Evolutionary conservation across 2,113 vertebrate genomes (phyloP).

Genomic region (Heliornis fulica): DNA sequence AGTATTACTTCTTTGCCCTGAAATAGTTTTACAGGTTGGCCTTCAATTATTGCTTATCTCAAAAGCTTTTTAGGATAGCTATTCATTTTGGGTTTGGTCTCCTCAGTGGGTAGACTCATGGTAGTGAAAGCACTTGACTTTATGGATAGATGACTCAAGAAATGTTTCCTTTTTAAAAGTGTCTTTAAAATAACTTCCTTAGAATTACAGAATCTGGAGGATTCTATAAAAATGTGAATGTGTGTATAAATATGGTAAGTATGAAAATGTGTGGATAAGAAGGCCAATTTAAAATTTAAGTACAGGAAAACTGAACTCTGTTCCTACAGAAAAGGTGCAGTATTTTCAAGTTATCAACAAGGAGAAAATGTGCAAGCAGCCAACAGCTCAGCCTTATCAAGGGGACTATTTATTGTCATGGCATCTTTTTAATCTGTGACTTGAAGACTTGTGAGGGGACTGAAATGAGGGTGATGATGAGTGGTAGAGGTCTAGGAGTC

Average conservation of each 20-base stretch:
- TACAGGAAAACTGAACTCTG: background rate
- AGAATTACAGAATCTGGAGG: background rate
- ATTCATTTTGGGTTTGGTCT: background rate
- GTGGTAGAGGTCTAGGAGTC: background rate
- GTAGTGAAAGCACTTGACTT: background rate
- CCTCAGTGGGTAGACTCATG: background rate
- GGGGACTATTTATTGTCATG: background rate
- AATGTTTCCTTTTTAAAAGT: background rate
- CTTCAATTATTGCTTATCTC: background rate
- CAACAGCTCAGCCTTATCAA: background rate
- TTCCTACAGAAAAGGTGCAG: background rate
- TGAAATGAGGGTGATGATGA: background rate
- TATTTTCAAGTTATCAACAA: background rate
- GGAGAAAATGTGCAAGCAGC: background rate
- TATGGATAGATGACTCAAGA: constrained; percentile 1
- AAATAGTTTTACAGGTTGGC: background rate
- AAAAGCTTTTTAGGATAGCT: background rate
- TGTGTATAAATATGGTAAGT: background rate
- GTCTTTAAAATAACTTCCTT: constrained; percentile 25
- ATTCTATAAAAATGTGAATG: background rate
- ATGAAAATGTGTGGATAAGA: background rate
- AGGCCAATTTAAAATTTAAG: background rate
- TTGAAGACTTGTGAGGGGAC: background rate
- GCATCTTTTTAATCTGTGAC: background rate
- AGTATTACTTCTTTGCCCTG: background rate